Conservation (phyloP, 2,797 vertebrate species). For the Acanthurus leucopareius region DNA sequence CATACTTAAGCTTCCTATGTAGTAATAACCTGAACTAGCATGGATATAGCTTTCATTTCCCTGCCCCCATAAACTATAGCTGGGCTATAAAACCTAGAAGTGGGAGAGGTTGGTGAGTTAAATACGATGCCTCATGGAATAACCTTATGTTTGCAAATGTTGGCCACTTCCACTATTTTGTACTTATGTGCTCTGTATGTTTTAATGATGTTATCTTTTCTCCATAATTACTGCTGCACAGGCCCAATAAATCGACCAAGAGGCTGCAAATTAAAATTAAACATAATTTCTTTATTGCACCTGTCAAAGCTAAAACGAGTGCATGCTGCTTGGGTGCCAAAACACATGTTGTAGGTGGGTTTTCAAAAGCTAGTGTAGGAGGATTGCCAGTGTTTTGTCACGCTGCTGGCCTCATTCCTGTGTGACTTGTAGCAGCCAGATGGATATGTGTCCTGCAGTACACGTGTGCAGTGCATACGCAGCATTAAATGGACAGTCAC, state of each 20-base stretch:
- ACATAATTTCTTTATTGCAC: slow-evolving; percentile 73
- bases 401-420: slow-evolving; percentile 30
- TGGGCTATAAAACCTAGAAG: slow-evolving; percentile 45
- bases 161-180: slow-evolving; percentile 48
- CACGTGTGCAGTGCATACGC: neutral
- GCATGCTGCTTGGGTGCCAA: slow-evolving; percentile 49
- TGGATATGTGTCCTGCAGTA: slow-evolving; percentile 30
- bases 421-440: slow-evolving; percentile 44
- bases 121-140: slow-evolving; percentile 50
- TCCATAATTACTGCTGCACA: slow-evolving; percentile 26
- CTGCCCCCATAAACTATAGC: slow-evolving; percentile 18
- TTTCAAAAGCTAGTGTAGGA: slow-evolving; percentile 39
- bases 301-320: slow-evolving; percentile 64
- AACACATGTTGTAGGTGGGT: slow-evolving; percentile 68
- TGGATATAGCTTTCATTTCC: slow-evolving; percentile 30
- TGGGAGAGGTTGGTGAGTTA: slow-evolving; percentile 36
- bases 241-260: slow-evolving; percentile 69
- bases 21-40: slow-evolving; percentile 25
- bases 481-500: slow-evolving; percentile 2
- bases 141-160: slow-evolving; percentile 41
- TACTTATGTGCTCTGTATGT: slow-evolving; percentile 33
- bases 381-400: slow-evolving; percentile 48
- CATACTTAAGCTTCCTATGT: slow-evolving; percentile 1
- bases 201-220: slow-evolving; percentile 71
- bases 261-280: slow-evolving; percentile 58